Base-by-base conservation (phyloP, 2,888 invertebrate species). In the Tenthredo amoena region DNA sequence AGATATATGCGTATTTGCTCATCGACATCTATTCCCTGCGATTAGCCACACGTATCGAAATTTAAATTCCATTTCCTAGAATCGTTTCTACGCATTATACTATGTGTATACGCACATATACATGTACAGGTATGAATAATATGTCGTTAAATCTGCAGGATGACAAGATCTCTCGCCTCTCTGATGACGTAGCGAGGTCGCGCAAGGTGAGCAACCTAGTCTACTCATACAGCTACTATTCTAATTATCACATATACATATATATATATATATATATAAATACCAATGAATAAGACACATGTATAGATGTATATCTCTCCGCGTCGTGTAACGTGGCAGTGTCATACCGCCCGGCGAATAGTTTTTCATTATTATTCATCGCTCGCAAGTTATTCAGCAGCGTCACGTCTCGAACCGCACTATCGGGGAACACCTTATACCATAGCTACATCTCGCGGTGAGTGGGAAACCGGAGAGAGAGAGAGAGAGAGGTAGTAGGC, bases 151-250 rank as follows among this genome's bases (percentile, higher is more conserved):
- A 40, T 74, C 12, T 43, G 9, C 31, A 68, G 12, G 31, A 68
- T 15, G 68, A 34, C 31, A 68, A 68, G 68, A 68, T 74, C 47
- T 43, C 40, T 74, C 21, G 40, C 74, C 74, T 31, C 74, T 47
- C 43, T 26, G 26, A 47, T 74, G 74, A 74, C 74, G 43, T 74
- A 74, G 74, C 74, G 74, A 74, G 74, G 74, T 74, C 74, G 74
- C 74, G 26, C 74, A 74, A 74, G 74, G 74, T 43, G 74, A 74
- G 74, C 74, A 74, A 74, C 74, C 74, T 74, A 43, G 74, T 43
- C 40, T 9, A 74, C 43, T 43, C n/a, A 74, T 26, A 47, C 74
- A 74, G 7, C 74, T 0, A 26, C 21, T 2, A 21, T 74, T 26
- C 1, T 74, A 74, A 74, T 74, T 43, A 74, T 43, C 26, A 3